Evolutionary conservation across 92 coral and sea anemone genomes (phyloP).

Genomic region (Palythoa grandiflora): DNA sequence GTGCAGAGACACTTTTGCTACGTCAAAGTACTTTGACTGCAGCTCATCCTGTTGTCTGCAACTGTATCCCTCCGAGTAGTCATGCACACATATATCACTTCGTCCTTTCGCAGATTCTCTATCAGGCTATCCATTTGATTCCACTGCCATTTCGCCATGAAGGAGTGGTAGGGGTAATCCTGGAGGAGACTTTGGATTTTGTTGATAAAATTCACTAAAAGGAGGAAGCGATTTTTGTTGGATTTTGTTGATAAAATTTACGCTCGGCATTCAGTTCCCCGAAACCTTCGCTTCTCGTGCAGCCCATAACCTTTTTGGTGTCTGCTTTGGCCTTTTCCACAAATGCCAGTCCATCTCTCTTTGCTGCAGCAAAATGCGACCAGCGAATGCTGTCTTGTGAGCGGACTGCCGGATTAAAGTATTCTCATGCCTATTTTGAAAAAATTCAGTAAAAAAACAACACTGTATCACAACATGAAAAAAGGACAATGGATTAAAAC

Average conservation of each 20-base stretch:
- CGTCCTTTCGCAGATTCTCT: too few relatives aligned
- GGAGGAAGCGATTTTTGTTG: background rate
- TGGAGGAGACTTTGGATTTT: too few relatives aligned
- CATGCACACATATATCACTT: too few relatives aligned
- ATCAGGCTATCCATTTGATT: too few relatives aligned
- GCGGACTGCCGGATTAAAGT: constrained; percentile 4
- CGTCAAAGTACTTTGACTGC: too few relatives aligned
- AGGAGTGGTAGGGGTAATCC: too few relatives aligned
- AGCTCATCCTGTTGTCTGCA: too few relatives aligned
- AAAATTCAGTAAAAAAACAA: background rate
- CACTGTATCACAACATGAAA: background rate
- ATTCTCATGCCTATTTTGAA: constrained; percentile 1
- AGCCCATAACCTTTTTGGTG: background rate
- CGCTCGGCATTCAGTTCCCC: background rate
- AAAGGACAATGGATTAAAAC: background rate
- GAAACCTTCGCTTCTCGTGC: background rate
- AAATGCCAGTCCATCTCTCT: background rate
- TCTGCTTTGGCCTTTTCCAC: too few relatives aligned
- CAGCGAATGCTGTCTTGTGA: background rate
- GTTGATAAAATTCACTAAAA: too few relatives aligned
- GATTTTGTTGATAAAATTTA: background rate
- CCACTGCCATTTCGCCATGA: too few relatives aligned
- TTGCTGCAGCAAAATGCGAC: background rate
- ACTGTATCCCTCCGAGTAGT: too few relatives aligned
- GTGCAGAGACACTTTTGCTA: too few relatives aligned